Evolutionary conservation across 2,797 vertebrate genomes (phyloP), one percentile per base, ranked within the genome.

Genomic region (Tragelaphus eurycerus): DNA sequence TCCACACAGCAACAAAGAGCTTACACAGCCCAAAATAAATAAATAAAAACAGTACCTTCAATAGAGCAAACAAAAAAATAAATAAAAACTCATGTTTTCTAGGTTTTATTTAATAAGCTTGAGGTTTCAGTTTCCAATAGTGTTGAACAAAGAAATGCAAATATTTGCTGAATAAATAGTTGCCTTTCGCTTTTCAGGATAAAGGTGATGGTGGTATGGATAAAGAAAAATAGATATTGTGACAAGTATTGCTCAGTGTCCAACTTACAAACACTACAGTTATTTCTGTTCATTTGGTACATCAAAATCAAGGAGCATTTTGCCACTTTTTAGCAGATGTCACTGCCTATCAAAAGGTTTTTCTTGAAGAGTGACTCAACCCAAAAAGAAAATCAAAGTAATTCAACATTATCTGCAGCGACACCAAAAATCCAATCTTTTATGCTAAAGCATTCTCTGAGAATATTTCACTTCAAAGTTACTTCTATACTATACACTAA

Each of bases 361-460:
- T 90, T 89, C 46, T 79, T 97, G 76, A 96, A 96, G 64, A 91
- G 76, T 95, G 84, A 97, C 31, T 95, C 54, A 95, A 87, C 54
- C 64, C 91, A 90, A 93, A 78, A 96, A 92, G 57, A 93, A 97
- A 93, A 90, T 95, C 82, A 89, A 96, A 96, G 46, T 78, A 90
- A 92, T 89, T 96, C 64, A 79, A 55, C 46, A 67, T 92, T 94
- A 96, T 96, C 60, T 82, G 16, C n/a, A 64, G 34, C 86, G 82
- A 96, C 19, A 93, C 16, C 38, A 78, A 88, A 93, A 95, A 92
- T 23, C 4, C 21, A 86, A 64, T 96, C 52, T 38, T 91, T 92
- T 88, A 60, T 97, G 52, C 16, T 90, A 62, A 95, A 82, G 46
- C 82, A 59, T 5, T 76, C 29, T 38, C 19, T 23, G 12, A 90